Conservation (phyloP, 2,797 vertebrate genomes). For the Adelosebastes latens region DNA sequence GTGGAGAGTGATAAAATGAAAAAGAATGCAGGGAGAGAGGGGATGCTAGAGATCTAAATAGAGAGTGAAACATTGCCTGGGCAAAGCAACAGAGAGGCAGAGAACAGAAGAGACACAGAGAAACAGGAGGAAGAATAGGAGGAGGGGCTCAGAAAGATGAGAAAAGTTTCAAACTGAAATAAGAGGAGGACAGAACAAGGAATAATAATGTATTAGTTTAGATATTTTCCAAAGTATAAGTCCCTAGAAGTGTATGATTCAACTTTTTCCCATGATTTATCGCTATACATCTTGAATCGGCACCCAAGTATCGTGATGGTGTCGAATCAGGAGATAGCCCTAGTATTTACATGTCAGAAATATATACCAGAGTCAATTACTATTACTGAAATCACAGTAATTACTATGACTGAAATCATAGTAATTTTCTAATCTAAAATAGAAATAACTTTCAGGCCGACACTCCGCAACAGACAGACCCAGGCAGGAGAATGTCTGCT, state of each 20-base stretch:
- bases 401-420: background rate
- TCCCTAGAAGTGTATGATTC: too few relatives aligned
- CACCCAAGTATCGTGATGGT: too few relatives aligned
- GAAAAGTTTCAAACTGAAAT: conserved; percentile 50
- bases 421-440: background rate
- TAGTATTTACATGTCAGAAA: background rate
- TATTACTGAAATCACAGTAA: background rate
- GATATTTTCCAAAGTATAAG: too few relatives aligned
- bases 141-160: conserved; percentile 45
- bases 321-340: too few relatives aligned
- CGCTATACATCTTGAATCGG: too few relatives aligned
- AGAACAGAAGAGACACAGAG: background rate
- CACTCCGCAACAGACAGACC: conserved; percentile 19
- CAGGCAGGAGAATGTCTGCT: conserved; percentile 30
- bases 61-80: conserved; percentile 6
- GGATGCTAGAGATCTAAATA: background rate
- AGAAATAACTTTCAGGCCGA: background rate
- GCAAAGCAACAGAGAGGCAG: background rate
- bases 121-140: conserved; percentile 21
- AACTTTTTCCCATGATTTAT: too few relatives aligned
- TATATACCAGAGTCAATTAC: background rate
- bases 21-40: background rate
- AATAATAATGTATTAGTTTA: conserved; percentile 15
- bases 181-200: conserved; percentile 26
- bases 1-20: background rate